Evolutionary conservation across 2,113 vertebrate genomes (phyloP), one percentile per base, ranked within the genome.

Genomic region (Otus sunia): DNA sequence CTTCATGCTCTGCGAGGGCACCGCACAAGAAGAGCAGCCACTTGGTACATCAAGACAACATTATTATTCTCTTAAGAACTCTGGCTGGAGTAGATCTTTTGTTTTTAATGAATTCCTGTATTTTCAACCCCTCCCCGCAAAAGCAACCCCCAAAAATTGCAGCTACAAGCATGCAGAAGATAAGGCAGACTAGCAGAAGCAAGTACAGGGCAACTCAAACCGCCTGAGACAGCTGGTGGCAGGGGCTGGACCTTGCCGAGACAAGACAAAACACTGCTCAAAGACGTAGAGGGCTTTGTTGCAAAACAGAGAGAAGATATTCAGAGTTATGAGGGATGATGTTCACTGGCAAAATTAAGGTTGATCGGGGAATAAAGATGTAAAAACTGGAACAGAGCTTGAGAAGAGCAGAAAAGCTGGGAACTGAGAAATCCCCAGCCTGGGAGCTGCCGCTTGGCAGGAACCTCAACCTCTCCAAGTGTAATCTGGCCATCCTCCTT

Each of bases 281-380:
- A 45, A 66, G 55, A 58, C 6, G 2, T 2, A 25, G 36, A 58
- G 20, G 18, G n/a, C 26, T 58, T 27, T 0, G 5, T 0, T 32
- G 86, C 60, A 73, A 43, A 26, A 63, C 39, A 45, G 43, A 45
- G 32, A 47, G 34, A 10, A 55, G 66, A 52, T 4, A 15, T 5
- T 37, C 32, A 21, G 29, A 84, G 52, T 32, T 36, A 36, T 0
- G 0, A 53, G 16, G 19, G 6, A 13, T 22, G 47, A 23, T 15
- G 22, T 6, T 58, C 27, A 15, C 47, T 26, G n/a, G 17, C 22
- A 75, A 75, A 91, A 76, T 15, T 8, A 63, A 67, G 36, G 22
- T 5, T 45, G n/a, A 86, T 15, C 1, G 20, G 53, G 53, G 43
- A 87, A 69, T 59, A 77, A 36, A 49, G 60, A 7, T 0, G 12